Evolutionary conservation across 2,888 invertebrate genomes (phyloP), one percentile per base, ranked within the genome.

Genomic region (Eupsilia transversa): DNA sequence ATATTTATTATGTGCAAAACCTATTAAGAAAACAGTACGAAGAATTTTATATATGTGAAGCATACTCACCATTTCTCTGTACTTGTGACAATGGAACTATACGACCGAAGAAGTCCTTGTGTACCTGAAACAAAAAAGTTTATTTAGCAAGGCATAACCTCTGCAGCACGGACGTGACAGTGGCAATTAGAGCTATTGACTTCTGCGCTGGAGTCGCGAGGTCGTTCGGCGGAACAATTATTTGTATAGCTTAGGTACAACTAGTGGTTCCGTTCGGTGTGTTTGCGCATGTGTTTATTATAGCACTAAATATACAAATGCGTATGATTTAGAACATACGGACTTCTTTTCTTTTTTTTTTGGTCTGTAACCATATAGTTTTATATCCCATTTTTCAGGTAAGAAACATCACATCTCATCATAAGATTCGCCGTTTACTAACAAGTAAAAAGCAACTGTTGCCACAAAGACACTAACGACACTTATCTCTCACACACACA

Each of bases 91-190:
- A 78, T 0, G 96, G 95, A 12, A 97, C 96, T 71, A 97, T 93
- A 30, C 97, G 95, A 0, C 97, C 97, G 88, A 97, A 97, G 93
- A 97, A 97, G 87, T 97, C 97, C 89, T 97, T 97, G 60, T 97
- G 96, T 60, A 97, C 96, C 97, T 97, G 93, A 1, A 94, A 95
- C 91, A 92, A 93, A 64, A 12, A 30, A 30, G 23, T 9, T 20
- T 4, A 41, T 27, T 63, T 41, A 63, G 14, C 43, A 7, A 12
- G 10, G 12, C 12, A 1, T n/a, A 5, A 52, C 4, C 12, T 52
- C n/a, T n/a, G 52, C n/a, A n/a, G 52, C 52, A 52, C 9, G n/a
- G 52, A 0, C n/a, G 3, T 10, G 10, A n/a, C 3, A n/a, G 10
- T 52, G 52, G 49, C 49, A 46, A 46, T 46, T 46, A 23, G 23